phyloP scores from a whole-genome alignment of 2,113 vertebrate genomes.

The Numenius arquata region DNA sequence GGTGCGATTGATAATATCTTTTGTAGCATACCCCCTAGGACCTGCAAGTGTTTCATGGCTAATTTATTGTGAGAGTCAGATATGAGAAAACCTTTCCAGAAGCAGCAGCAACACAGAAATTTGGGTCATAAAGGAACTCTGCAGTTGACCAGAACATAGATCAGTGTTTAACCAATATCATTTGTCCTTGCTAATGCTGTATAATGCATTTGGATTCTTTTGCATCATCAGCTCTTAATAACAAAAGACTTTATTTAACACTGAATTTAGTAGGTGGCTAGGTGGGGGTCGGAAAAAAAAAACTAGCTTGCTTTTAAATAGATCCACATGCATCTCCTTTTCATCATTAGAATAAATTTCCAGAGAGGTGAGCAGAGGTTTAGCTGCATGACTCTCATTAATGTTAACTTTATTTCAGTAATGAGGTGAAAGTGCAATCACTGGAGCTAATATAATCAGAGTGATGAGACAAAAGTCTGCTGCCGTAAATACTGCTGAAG shows the following conservation, averaged over 20 bases:
- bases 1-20: neutral
- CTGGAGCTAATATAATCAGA: conserved; percentile 69
- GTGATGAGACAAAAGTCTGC: conserved; percentile 58
- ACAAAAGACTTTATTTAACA: neutral
- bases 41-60: neutral
- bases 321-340: conserved; percentile 66
- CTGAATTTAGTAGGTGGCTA: neutral
- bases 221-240: neutral
- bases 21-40: neutral
- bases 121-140: neutral
- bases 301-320: conserved; percentile 38
- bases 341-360: conserved; percentile 71
- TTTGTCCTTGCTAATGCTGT: neutral
- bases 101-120: neutral
- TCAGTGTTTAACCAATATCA: neutral
- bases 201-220: neutral
- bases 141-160: neutral
- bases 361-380: conserved; percentile 63
- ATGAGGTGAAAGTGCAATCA: conserved; percentile 75
- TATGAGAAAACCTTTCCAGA: neutral
- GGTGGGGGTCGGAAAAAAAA: neutral
- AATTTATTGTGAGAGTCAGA: neutral
- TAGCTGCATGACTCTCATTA: conserved; percentile 77
- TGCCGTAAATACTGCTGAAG: neutral
- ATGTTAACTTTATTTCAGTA: conserved; percentile 76